phyloP scores from a whole-genome alignment of 2,113 vertebrate genomes.

The Himantopus leucocephalus region DNA sequence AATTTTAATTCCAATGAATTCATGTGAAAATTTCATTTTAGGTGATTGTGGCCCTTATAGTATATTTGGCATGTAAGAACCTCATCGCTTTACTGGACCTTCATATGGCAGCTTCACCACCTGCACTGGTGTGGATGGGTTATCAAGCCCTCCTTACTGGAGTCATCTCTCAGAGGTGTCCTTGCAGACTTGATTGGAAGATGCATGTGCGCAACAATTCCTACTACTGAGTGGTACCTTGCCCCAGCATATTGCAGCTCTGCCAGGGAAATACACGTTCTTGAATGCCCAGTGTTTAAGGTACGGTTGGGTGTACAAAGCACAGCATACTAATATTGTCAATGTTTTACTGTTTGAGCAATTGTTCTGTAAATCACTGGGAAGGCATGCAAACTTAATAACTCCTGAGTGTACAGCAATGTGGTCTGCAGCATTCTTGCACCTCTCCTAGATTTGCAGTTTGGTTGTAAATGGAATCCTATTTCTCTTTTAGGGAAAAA shows the following conservation, averaged over 20 bases:
- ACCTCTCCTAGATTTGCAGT: not conserved
- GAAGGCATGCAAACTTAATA: not conserved
- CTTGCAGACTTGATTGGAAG: not conserved
- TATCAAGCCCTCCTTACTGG: not conserved
- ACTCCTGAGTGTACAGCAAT: not conserved
- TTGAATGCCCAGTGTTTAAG: not conserved
- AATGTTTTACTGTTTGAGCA: not conserved
- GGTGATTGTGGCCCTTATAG: not conserved
- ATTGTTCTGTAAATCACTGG: rapidly evolving
- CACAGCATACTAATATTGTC: not conserved
- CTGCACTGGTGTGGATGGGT: not conserved
- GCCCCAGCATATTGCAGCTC: not conserved
- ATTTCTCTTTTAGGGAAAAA: not conserved
- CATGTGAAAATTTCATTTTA: not conserved
- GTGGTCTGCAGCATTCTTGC: not conserved
- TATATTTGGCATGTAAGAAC: not conserved
- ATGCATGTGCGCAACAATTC: not conserved
- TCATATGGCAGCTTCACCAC: rapidly evolving
- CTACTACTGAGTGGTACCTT: not conserved
- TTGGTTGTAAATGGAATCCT: not conserved
- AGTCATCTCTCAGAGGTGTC: not conserved
- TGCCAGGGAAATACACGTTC: not conserved
- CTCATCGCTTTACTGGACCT: not conserved
- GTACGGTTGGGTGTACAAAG: not conserved
- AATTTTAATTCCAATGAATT: not conserved